Base-by-base conservation (phyloP, 2,888 invertebrate genomes). In the Steinernema carpocapsae region DNA sequence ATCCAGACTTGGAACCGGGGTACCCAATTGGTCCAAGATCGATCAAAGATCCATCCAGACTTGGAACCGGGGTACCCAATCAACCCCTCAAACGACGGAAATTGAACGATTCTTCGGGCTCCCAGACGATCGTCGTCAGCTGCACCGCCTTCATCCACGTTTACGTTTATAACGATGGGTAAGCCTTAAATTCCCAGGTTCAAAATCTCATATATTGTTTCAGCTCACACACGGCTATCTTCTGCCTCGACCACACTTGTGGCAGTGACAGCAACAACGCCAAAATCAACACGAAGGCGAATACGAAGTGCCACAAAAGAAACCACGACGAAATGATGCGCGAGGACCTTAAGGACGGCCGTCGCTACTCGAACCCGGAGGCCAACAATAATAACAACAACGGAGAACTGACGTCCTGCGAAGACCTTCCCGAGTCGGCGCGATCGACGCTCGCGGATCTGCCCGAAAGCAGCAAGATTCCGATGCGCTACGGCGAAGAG, bases 21-120 rank as follows among this genome's bases (percentile, higher is more conserved):
- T n/a, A n/a, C n/a, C n/a, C n/a, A n/a, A n/a, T n/a, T n/a, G n/a
- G n/a, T n/a, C n/a, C n/a, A n/a, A n/a, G n/a, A n/a, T n/a, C n/a
- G n/a, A n/a, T n/a, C n/a, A n/a, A n/a, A n/a, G 43, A 14, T 43
- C 43, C 10, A 43, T 43, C 43, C 14, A 7, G 43, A 43, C 43
- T n/a, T n/a, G n/a, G n/a, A n/a, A n/a, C n/a, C n/a, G n/a, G n/a
- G n/a, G n/a, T n/a, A n/a, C n/a, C n/a, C n/a, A n/a, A n/a, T n/a
- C 32, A 64, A n/a, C 64, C 64, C 14, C 64, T 64, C 3, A 64
- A 64, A n/a, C 64, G 64, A 10, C 29, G 64, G 19, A 64, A 64
- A 64, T 32, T 64, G 37, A 32, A 64, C 7, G 32, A 64, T 17
- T 29, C 37, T 22, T 32, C 64, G 64, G 64, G 24, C 12, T 52